Base-by-base conservation (phyloP, 1,140 invertebrate genomes). In the Hypsibius dujardini region DNA sequence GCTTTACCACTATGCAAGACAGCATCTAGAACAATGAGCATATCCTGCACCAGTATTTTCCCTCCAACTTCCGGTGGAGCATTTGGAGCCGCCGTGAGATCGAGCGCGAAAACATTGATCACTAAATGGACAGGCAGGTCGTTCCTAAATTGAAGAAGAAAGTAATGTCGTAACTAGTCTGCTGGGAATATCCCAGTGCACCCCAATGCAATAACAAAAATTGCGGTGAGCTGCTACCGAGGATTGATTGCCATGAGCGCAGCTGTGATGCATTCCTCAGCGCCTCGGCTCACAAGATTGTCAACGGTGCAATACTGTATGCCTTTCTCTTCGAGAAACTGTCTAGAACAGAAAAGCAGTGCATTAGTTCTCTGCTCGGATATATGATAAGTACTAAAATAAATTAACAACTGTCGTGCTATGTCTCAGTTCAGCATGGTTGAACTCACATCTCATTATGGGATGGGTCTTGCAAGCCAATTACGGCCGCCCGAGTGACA, bases 121-220 rank as follows among this genome's bases (percentile, higher is more conserved):
- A 45, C 12, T 45, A 67, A 42, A 67, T 67, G 62, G 42, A 67
- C 45, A 7, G 62, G 62, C 62, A 67, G 62, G 42, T 67, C 62
- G 42, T 15, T 67, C 45, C 62, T 67, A 67, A 12, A 67, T 7
- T 7, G 3, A 15, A 67, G 45, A 12, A 67, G 12, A 67, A 45
- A 7, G 62, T 3, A 67, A 15, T 7, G 45, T 42, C 3, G 12
- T 7, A 7, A 7, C 50, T n/a, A 7, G 50, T 56, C 50, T 12
- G 50, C 28, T 28, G 28, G 28, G 28, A 28, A 28, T 28, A 28
- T 28, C 28, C 28, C 28, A 28, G 28, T 28, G n/a, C 50, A 56
- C 50, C 7, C 50, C 7, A n/a, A 56, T 12, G n/a, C 50, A 56
- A 56, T 56, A 12, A 56, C 7, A 56, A 56, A n/a, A 56, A 56